Conservation (phyloP, 2,113 vertebrate genomes). For the human region GRCh38 chr1:181688501-181689000, state of each 20-base stretch:
- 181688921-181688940: background rate
- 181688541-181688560: background rate
- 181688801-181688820: background rate
- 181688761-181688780: background rate
- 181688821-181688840: background rate
- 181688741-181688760: background rate
- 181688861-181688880: background rate
- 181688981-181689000: background rate
- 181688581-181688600: background rate
- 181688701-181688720: background rate
- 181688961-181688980: background rate
- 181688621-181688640: background rate
- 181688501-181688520: too few species aligned
- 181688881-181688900: background rate
- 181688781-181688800: background rate
- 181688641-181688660: background rate
- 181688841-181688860: background rate
- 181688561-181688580: background rate
- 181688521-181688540: background rate
- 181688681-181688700: background rate
- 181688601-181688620: background rate
- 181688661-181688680: background rate
- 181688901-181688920: background rate
- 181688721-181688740: background rate
- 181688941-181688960: background rate